These are phyloP conservation scores for Garrulus glandarius DNA, from an alignment of 2,797 vertebrate species.

Conservation along the genomic window DNA sequence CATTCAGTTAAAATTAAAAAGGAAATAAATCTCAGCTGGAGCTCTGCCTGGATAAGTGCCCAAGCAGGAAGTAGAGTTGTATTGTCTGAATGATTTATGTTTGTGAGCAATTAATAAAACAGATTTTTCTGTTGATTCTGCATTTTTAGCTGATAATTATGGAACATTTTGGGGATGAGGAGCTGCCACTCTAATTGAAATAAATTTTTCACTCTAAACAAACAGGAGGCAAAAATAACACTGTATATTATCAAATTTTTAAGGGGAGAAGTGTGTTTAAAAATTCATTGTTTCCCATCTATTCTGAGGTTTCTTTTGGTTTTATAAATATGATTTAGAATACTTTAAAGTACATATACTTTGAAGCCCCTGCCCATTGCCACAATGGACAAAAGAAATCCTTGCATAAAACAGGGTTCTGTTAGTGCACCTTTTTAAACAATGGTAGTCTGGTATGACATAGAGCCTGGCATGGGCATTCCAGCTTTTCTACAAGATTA, in stretches of 20 bases:
- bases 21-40: slow-evolving; percentile 41
- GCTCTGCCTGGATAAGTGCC: background rate
- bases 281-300: slow-evolving; percentile 20
- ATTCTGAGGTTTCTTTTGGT: background rate
- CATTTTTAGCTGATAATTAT: slow-evolving; percentile 2
- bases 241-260: slow-evolving; percentile 3
- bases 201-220: slow-evolving; percentile 8
- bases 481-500: background rate
- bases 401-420: background rate
- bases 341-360: background rate
- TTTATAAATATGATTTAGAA: background rate
- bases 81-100: background rate
- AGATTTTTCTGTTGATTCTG: slow-evolving; percentile 35
- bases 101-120: slow-evolving; percentile 31
- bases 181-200: background rate
- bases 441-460: rapidly evolving
- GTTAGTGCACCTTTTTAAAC: background rate
- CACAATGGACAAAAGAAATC: background rate
- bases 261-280: slow-evolving; percentile 14
- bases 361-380: background rate
- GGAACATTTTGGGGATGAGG: background rate
- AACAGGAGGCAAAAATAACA: slow-evolving; percentile 16
- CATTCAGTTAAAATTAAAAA: slow-evolving; percentile 46
- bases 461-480: background rate
- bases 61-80: slow-evolving; percentile 18